Percentiles rank a stretch among this genome's conserved stretches.
Evolutionary conservation across 2,797 vertebrate species (phyloP).

Genomic region (Mionectes olivaceus): DNA sequence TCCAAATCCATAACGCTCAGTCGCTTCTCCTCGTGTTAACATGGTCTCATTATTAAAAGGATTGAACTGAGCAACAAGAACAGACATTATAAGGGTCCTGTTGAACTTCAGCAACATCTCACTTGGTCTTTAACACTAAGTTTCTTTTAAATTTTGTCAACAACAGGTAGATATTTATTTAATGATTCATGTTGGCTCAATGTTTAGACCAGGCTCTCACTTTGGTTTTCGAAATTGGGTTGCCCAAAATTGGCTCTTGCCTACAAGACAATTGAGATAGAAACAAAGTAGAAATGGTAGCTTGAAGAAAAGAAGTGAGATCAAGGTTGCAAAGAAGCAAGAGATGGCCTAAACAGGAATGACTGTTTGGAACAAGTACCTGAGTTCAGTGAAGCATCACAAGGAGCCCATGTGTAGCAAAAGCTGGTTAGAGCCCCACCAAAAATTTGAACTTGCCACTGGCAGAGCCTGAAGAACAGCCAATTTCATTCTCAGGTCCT

Average conservation of each 20-base stretch:
- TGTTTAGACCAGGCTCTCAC: neutral
- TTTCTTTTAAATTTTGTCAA: neutral
- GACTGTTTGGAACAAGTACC: neutral
- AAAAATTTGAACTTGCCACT: slow-evolving; percentile 31
- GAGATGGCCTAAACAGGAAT: neutral
- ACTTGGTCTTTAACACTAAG: neutral
- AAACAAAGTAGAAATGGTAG: neutral
- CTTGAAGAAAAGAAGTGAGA: neutral
- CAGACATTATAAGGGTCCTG: neutral
- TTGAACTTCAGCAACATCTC: neutral
- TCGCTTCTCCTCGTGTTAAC: neutral
- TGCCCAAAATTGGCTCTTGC: neutral
- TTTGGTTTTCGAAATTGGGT: neutral
- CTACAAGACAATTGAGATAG: neutral
- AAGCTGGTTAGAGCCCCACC: neutral
- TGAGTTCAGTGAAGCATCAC: neutral
- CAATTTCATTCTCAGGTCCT: neutral
- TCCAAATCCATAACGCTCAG: neutral
- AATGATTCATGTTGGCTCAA: neutral
- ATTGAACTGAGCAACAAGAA: neutral
- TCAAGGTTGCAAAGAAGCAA: neutral
- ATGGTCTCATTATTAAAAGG: neutral
- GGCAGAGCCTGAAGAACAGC: slow-evolving; percentile 32
- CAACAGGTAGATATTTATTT: neutral
- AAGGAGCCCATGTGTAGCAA: neutral